Percentiles rank a stretch among this genome's conserved stretches.
Conservation (phyloP, 2,113 vertebrate genomes). For the Actinemys pallida region DNA sequence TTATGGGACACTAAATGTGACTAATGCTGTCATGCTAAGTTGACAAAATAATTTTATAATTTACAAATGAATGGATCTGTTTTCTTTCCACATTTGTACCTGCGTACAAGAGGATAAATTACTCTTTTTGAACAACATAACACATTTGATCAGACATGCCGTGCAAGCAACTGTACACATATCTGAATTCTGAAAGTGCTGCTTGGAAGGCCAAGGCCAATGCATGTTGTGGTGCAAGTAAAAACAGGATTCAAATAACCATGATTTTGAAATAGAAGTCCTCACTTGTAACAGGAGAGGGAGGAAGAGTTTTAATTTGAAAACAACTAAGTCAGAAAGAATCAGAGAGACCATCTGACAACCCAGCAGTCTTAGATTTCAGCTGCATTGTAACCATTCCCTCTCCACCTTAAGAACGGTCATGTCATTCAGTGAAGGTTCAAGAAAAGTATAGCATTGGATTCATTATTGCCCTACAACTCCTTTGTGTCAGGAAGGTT, state of each 20-base stretch:
- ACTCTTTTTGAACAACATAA: neutral
- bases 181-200: neutral
- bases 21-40: neutral
- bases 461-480: neutral
- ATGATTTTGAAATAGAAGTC: neutral
- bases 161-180: neutral
- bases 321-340: neutral
- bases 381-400: neutral
- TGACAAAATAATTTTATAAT: neutral
- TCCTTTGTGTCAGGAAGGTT: neutral
- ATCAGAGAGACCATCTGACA: neutral
- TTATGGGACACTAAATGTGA: neutral
- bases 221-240: neutral
- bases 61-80: neutral
- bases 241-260: neutral
- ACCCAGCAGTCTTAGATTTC: neutral
- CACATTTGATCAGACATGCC: neutral
- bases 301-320: neutral
- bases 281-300: neutral
- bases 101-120: fast-evolving
- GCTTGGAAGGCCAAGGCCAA: neutral
- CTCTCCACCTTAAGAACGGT: neutral
- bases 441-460: neutral
- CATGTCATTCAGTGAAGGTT: neutral
- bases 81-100: neutral